Conservation (phyloP, 1,140 invertebrate genomes). For the Micrasema minimum region DNA sequence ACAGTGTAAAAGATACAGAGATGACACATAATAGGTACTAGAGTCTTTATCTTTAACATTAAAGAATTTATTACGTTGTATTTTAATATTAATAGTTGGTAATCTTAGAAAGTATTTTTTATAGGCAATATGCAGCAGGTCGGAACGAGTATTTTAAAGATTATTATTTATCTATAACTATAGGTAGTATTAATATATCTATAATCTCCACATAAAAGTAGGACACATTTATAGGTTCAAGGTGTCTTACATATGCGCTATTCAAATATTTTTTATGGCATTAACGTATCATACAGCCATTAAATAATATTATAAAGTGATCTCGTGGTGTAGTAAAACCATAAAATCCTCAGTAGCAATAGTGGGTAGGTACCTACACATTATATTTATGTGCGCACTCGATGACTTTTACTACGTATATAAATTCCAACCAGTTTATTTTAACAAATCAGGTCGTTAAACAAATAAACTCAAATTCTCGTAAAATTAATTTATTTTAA, state of each 20-base stretch:
- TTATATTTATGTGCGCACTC: not conserved
- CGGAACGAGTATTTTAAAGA: no score
- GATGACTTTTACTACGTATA: conserved; percentile 12
- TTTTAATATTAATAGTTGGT: no score
- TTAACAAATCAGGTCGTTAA: conserved; percentile 18
- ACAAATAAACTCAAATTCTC: conserved; percentile 9
- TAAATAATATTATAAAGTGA: no score
- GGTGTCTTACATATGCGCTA: not conserved
- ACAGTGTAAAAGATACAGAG: no score
- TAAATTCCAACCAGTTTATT: conserved; percentile 26
- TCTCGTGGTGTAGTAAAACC: no score
- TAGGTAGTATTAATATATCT: not conserved
- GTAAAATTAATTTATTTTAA: conserved; percentile 31
- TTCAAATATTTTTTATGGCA: not conserved
- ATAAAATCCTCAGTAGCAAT: not conserved
- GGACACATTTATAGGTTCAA: not conserved
- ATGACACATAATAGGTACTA: no score
- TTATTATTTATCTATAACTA: no score
- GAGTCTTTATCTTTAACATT: no score
- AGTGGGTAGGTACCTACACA: not conserved
- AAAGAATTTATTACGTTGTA: no score
- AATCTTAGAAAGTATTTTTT: no score
- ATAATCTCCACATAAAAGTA: not conserved
- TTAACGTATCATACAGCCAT: not conserved
- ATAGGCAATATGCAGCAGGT: no score